Conservation (phyloP, 2,888 invertebrate species). For the Chloroclystis v-ata region DNA sequence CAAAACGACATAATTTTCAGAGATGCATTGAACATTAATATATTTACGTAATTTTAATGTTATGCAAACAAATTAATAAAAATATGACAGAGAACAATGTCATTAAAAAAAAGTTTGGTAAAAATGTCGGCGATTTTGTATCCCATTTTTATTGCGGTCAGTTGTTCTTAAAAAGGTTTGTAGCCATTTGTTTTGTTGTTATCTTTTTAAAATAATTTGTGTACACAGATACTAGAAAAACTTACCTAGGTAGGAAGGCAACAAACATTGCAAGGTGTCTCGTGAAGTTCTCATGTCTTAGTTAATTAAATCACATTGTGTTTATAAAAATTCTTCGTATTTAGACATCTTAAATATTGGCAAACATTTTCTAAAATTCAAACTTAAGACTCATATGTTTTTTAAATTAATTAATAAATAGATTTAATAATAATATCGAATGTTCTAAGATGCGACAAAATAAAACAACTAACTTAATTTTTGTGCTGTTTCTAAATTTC, state of each 20-base stretch:
- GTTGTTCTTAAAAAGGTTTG: conserved; percentile 12
- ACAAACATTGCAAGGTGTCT: neutral
- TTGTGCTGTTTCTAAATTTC: no score
- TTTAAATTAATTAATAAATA: no score
- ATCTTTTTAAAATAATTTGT: neutral
- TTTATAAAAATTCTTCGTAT: no score
- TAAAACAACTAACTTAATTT: no score
- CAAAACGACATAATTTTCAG: conserved; percentile 15
- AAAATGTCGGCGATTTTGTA: conserved; percentile 25
- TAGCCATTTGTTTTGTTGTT: conserved; percentile 1
- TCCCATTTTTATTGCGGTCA: conserved; percentile 19
- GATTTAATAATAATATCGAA: no score
- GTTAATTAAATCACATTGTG: no score
- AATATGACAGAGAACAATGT: conserved; percentile 35
- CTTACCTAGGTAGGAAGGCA: no score
- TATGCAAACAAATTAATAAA: conserved; percentile 47
- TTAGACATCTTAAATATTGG: no score
- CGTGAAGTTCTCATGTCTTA: neutral
- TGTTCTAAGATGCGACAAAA: no score
- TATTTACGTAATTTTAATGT: conserved; percentile 39
- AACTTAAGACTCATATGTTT: no score
- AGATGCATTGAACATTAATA: conserved; percentile 15
- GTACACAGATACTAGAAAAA: neutral
- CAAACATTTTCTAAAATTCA: no score
- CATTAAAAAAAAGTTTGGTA: conserved; percentile 18